Conservation (phyloP, 2,888 invertebrate genomes). For the Buathra laborator region DNA sequence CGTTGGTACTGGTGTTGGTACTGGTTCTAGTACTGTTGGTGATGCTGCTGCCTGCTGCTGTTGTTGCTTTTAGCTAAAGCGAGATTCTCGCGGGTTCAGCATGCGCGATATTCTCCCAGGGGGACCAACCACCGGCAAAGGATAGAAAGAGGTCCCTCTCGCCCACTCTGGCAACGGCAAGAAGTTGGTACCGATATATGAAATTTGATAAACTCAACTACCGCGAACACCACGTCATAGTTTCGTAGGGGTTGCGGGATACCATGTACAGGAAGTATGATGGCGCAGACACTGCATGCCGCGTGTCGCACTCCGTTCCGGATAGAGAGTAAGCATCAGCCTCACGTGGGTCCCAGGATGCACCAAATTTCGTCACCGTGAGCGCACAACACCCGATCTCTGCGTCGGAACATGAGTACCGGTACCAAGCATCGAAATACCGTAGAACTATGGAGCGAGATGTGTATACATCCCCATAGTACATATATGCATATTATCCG, state of each 20-base stretch:
- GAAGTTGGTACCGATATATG: constrained; percentile 74
- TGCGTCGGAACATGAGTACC: neutral
- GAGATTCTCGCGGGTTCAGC: constrained; percentile 24
- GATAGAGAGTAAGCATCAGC: constrained; percentile 30
- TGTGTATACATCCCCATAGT: neutral
- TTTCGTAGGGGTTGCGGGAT: constrained; percentile 7
- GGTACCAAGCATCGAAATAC: neutral
- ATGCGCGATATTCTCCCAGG: constrained; percentile 41
- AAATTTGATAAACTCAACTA: constrained; percentile 76
- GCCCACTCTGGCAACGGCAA: constrained; percentile 51
- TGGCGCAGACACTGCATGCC: neutral
- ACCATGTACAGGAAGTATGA: neutral
- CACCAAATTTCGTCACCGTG: constrained; percentile 52
- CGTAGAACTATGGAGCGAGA: neutral
- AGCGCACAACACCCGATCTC: neutral
- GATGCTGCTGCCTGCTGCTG: neutral
- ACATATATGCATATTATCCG: neutral
- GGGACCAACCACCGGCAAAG: constrained; percentile 59
- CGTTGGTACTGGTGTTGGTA: constrained; percentile 26
- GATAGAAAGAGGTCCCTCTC: constrained; percentile 22
- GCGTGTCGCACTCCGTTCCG: constrained; percentile 10
- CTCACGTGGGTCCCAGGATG: constrained; percentile 22
- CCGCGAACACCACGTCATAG: constrained; percentile 17
- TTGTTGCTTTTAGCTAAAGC: constrained; percentile 31
- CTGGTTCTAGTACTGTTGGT: constrained; percentile 25